Conservation (phyloP, 2,888 invertebrate species). For the Polydrusus pterygomalis region DNA sequence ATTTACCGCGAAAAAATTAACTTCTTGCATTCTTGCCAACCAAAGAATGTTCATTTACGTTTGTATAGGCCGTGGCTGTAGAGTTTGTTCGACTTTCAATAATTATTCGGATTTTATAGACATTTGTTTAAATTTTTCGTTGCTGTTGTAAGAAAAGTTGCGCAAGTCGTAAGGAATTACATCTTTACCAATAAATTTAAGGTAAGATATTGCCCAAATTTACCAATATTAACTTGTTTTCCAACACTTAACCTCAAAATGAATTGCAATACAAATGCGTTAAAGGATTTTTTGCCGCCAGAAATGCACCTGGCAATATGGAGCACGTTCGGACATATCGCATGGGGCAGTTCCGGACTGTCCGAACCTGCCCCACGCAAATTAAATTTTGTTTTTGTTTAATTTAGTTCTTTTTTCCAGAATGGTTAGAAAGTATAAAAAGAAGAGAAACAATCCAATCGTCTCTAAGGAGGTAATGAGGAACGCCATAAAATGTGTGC, state of each 20-base stretch:
- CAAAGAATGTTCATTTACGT: not conserved
- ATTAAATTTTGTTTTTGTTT: not conserved
- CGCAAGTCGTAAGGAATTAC: not conserved
- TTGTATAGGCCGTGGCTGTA: not conserved
- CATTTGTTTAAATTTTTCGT: not conserved
- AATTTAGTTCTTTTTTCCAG: not conserved
- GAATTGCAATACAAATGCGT: not conserved
- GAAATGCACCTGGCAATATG: not conserved
- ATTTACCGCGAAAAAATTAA: not conserved
- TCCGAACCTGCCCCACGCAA: not conserved
- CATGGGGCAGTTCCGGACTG: not conserved
- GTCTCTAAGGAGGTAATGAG: constrained; percentile 1
- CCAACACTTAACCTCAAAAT: not conserved
- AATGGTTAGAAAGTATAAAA: no score
- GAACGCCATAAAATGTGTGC: constrained; percentile 1
- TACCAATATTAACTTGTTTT: not conserved
- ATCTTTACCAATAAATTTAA: no score
- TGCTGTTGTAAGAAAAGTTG: not conserved
- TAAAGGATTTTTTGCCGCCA: not conserved
- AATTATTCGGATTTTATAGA: not conserved
- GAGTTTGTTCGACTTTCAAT: not conserved
- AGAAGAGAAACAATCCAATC: not conserved
- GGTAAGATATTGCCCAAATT: not conserved
- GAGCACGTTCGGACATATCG: not conserved
- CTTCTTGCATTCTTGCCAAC: not conserved